phyloP scores from a whole-genome alignment of 2,888 invertebrate genomes.

The Leptarthrus brevirostris region DNA sequence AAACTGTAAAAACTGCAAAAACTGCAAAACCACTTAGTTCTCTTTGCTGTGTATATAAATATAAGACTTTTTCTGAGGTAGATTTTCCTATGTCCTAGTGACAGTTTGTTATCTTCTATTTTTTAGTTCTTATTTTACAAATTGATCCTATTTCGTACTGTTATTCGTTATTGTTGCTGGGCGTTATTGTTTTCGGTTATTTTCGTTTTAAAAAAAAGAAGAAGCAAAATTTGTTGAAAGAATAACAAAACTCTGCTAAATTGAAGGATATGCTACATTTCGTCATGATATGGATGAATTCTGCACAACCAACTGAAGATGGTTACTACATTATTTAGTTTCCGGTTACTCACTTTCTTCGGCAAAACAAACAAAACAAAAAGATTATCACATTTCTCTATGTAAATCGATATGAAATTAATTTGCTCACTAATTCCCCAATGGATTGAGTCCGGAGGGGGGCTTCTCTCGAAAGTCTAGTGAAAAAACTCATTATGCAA shows the following conservation, averaged over 20 bases:
- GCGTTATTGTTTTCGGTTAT: not conserved
- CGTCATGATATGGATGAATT: slow-evolving; percentile 23
- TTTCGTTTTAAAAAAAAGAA: no score
- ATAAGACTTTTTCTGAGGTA: slow-evolving; percentile 19
- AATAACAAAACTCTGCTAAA: no score
- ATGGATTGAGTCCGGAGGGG: slow-evolving; percentile 9
- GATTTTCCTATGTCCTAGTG: slow-evolving; percentile 1
- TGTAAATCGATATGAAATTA: slow-evolving; percentile 37
- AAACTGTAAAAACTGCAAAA: slow-evolving; percentile 2
- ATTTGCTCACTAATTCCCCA: slow-evolving; percentile 29
- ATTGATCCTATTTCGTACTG: slow-evolving; percentile 1
- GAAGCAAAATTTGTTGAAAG: no score
- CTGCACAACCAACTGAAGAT: slow-evolving; percentile 27
- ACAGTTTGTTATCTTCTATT: not conserved
- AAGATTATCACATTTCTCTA: slow-evolving; percentile 36
- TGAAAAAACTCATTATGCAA: slow-evolving; percentile 36
- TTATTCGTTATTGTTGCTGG: not conserved
- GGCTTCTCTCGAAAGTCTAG: not conserved
- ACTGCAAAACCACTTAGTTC: no score
- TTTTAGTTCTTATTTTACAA: not conserved
- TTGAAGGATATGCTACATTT: not conserved
- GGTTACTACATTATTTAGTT: no score
- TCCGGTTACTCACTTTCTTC: not conserved
- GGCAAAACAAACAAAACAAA: slow-evolving; percentile 19
- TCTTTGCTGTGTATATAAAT: not conserved